These are phyloP conservation scores for Numida meleagris DNA, from an alignment of 2,113 vertebrate species.

Conservation along the genomic window DNA sequence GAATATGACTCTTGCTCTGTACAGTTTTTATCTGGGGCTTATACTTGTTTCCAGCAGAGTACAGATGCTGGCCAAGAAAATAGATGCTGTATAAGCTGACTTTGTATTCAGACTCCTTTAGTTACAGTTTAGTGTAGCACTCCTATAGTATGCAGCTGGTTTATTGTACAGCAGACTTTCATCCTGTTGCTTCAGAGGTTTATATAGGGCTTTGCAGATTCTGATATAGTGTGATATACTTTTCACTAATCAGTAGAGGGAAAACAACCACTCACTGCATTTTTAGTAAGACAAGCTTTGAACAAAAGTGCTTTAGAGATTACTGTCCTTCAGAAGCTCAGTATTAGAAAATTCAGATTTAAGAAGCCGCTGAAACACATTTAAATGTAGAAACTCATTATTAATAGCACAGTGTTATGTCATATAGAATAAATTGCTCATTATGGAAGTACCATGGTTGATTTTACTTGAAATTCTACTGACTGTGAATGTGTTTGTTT, in stretches of 20 bases:
- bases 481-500: background rate
- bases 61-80: background rate
- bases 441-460: background rate
- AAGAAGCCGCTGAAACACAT: background rate
- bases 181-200: background rate
- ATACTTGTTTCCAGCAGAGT: accelerated
- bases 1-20: background rate
- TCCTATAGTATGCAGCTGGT: background rate
- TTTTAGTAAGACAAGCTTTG: background rate
- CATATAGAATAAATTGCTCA: background rate
- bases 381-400: background rate
- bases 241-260: background rate
- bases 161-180: background rate
- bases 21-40: background rate
- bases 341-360: background rate
- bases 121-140: background rate
- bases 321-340: background rate
- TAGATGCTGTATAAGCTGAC: background rate
- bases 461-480: background rate
- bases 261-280: background rate
- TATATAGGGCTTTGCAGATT: background rate
- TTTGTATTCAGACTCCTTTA: no score
- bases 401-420: background rate
- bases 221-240: background rate
- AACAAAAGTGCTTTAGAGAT: background rate